Base-by-base conservation (phyloP, 1,140 invertebrate genomes). In the Drosophila virilis region DNA sequence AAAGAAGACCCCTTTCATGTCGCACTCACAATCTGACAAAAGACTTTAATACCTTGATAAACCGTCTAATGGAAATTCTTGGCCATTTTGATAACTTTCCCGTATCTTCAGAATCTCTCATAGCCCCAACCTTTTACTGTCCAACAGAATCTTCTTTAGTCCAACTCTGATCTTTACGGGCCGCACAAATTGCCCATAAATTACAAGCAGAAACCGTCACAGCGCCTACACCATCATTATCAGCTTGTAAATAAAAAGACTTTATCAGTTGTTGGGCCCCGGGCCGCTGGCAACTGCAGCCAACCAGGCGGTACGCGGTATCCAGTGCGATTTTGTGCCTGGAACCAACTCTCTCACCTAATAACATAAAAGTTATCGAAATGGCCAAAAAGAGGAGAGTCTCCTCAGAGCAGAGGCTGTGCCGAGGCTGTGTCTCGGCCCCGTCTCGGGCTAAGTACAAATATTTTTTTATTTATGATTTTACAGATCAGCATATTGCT, bases 401-500 rank as follows among this genome's bases (percentile, higher is more conserved):
- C 12, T 48, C 22, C 17, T 43, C 40, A 52, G 17, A 38, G 74
- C 33, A 66, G 64, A 51, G 40, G 58, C 40, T 35, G 15, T 2
- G 65, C 40, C 33, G 45, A 42, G 37, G 38, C 58, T 15, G 28
- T 40, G 71, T 3, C 22, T 3, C 22, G 22, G 22, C 22, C 22
- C 3, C 22, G 22, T 22, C 37, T 48, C 43, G 46, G 64, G 54
- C 66, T 83, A 89, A 83, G 80, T 85, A 80, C 84, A 88, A 88
- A 88, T 88, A 88, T 88, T 88, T 88, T 88, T 89, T 89, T 88
- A 88, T 88, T 88, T 88, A 88, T 88, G 84, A 89, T 88, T 88
- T 88, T 88, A 88, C 84, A 88, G 84, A 88, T 88, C 84, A 88
- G 84, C 84, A 88, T 88, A 88, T 88, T 89, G 84, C 84, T 88